These are phyloP conservation scores for Apotomis capreana DNA, from an alignment of 2,888 invertebrate genomes.

Conservation along the genomic window DNA sequence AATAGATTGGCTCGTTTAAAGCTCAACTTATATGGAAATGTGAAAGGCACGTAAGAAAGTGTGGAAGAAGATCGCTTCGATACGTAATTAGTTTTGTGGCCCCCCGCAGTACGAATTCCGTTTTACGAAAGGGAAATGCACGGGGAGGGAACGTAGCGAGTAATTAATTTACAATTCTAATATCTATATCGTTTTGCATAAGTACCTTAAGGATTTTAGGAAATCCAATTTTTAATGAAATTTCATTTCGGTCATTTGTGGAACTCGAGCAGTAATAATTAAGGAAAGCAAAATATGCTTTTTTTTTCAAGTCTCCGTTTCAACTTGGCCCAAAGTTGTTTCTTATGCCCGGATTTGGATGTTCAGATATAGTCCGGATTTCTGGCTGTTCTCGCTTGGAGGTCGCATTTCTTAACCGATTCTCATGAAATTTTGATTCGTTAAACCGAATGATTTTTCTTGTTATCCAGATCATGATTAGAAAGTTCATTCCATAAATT, in stretches of 20 bases:
- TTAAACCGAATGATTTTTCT: no score
- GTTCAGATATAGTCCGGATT: no score
- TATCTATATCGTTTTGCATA: slow-evolving; percentile 58
- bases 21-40: slow-evolving; percentile 84
- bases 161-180: slow-evolving; percentile 74
- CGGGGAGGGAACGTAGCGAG: slow-evolving; percentile 60
- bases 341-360: no score
- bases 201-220: slow-evolving; percentile 55
- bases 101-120: slow-evolving; percentile 70
- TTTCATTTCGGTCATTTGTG: slow-evolving; percentile 46
- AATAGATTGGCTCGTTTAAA: slow-evolving; percentile 84
- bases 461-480: no score
- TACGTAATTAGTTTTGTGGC: slow-evolving; percentile 82
- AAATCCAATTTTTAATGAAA: slow-evolving; percentile 49
- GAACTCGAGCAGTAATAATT: not conserved
- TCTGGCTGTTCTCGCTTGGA: no score
- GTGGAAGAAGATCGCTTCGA: slow-evolving; percentile 80
- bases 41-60: slow-evolving; percentile 83
- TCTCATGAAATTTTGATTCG: no score
- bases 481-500: no score
- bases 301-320: no score
- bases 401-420: no score
- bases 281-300: not conserved
- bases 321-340: no score
- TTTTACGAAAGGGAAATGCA: slow-evolving; percentile 67